Conservation (phyloP, 64 coral and sea anemone species). For the Actinia tenebrosa region DNA sequence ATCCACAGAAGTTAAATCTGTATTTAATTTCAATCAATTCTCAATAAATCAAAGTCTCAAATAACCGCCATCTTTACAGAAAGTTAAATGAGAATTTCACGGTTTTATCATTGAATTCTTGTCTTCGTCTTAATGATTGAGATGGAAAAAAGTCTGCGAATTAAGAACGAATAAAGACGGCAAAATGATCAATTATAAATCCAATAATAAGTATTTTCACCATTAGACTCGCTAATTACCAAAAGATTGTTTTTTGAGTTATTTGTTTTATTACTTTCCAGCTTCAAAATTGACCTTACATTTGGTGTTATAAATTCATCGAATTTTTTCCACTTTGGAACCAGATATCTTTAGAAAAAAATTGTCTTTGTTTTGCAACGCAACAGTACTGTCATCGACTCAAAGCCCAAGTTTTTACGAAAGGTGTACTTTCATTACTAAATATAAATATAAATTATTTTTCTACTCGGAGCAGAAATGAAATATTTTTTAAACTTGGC, state of each 20-base stretch:
- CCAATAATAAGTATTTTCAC: neutral
- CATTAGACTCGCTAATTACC: neutral
- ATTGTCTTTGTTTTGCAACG: too few relatives aligned
- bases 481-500: neutral
- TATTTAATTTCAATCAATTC: neutral
- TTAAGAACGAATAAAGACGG: neutral
- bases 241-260: neutral
- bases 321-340: too few relatives aligned
- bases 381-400: too few relatives aligned
- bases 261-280: too few relatives aligned
- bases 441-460: neutral
- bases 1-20: neutral
- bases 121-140: neutral
- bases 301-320: too few relatives aligned
- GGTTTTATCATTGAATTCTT: neutral
- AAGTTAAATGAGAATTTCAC: neutral
- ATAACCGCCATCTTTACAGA: neutral
- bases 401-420: too few relatives aligned
- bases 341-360: neutral
- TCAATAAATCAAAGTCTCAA: neutral
- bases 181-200: constrained; percentile 1
- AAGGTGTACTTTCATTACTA: too few relatives aligned
- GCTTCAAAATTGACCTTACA: too few relatives aligned
- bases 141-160: neutral
- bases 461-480: neutral